Evolutionary conservation across 2,797 vertebrate genomes (phyloP), one percentile per base, ranked within the genome.

Genomic region (Poeciliopsis gracilis): DNA sequence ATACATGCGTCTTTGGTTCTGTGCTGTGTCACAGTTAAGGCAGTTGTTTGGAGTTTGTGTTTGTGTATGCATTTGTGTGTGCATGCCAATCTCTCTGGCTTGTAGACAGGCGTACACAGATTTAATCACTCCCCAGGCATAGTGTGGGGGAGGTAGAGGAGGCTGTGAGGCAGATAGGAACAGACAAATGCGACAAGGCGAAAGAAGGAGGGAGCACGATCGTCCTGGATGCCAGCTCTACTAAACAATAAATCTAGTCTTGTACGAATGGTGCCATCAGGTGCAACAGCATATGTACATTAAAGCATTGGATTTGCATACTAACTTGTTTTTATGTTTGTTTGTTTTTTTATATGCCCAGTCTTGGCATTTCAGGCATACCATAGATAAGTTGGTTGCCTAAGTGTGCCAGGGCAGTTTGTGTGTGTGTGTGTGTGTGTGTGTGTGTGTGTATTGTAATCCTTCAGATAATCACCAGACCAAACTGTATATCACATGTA

Each of bases 111-210:
- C 92, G 77, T 92, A 93, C 91, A 92, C 91, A 93, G 94, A 95
- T 95, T 93, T 93, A 95, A 95, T 94, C 93, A 93, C 90, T 94
- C 94, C 93, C 91, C 91, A 93, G 94, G 94, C 94, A 92, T 89
- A 87, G 91, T 85, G 89, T 89, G 91, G 92, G 90, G 91, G 91
- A 91, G 88, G 93, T 78, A 86, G 90, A 89, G 93, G 90, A 92
- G 92, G 93, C 90, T 92, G 89, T 95, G 94, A 95, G 91, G 90
- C 88, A 95, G 92, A 95, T 94, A 94, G 91, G 89, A 95, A 94
- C 93, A 94, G 94, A 95, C 95, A 95, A 93, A 95, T 76, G 92
- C 91, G 91, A 95, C 94, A 94, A 94, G 93, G 93, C 92, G 89
- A 94, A 92, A 95, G 93, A 93, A 87, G 82, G 84, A 90, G 90